Evolutionary conservation across 2,888 invertebrate species (phyloP).

Genomic region (Diachrysia chrysitis): DNA sequence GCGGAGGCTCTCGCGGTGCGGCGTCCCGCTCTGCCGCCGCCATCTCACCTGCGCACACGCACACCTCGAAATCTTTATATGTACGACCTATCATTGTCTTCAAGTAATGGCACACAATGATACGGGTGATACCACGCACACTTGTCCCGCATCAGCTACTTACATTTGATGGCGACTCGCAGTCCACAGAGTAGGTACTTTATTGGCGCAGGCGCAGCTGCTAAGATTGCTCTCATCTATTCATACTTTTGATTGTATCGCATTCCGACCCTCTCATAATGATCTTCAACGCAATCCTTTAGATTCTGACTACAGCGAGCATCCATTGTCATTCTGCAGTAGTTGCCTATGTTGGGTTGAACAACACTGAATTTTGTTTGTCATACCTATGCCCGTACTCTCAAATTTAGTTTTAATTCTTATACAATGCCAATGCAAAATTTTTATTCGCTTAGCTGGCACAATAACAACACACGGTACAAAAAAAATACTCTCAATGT

Average conservation of each 20-base stretch:
- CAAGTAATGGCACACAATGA: slow-evolving; percentile 26
- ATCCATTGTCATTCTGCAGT: background rate
- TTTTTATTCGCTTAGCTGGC: no score
- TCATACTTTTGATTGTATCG: slow-evolving; percentile 30
- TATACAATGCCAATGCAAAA: no score
- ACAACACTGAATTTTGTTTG: no score
- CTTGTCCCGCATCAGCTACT: slow-evolving; percentile 21
- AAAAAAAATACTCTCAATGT: no score
- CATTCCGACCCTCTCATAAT: slow-evolving; percentile 15
- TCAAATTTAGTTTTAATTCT: no score
- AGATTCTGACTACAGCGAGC: background rate
- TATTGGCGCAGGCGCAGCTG: slow-evolving; percentile 28
- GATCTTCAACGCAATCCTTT: background rate
- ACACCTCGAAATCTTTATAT: slow-evolving; percentile 41
- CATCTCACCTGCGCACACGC: slow-evolving; percentile 71
- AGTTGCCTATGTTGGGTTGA: no score
- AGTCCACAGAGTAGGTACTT: slow-evolving; percentile 6
- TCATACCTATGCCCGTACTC: no score
- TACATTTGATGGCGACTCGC: slow-evolving; percentile 21
- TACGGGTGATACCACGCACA: slow-evolving; percentile 22
- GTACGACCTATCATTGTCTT: slow-evolving; percentile 59
- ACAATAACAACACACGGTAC: no score
- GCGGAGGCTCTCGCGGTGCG: slow-evolving; percentile 71
- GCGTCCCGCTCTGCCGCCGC: slow-evolving; percentile 76
- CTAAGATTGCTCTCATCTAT: slow-evolving; percentile 35